A percentile compares a stretch with the other conserved stretches of the same genome.
Conservation (phyloP, 2,888 invertebrate genomes). For the Cabera pusaria region DNA sequence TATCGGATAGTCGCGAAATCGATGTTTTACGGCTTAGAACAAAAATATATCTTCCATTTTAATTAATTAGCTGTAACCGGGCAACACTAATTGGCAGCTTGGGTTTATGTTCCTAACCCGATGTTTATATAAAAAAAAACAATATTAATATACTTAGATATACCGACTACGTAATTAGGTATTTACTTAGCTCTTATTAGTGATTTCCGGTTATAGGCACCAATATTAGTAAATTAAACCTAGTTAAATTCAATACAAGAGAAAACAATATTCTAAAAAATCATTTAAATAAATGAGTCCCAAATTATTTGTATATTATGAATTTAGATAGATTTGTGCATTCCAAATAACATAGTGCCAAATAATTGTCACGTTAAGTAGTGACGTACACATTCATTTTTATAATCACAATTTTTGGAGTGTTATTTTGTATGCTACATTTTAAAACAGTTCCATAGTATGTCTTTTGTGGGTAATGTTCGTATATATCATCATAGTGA, state of each 20-base stretch:
- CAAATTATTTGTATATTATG: constrained; percentile 42
- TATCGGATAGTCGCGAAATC: constrained; percentile 41
- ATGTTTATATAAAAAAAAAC: no score
- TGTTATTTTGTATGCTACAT: constrained; percentile 35
- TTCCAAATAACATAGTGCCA: constrained; percentile 81
- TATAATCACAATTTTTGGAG: constrained; percentile 66
- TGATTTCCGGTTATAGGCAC: constrained; percentile 43
- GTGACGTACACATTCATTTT: constrained; percentile 49
- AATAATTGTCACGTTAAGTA: constrained; percentile 49
- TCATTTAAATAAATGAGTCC: constrained; percentile 44
- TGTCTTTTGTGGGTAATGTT: constrained; percentile 7
- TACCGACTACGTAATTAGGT: no score
- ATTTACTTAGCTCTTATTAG: constrained; percentile 31
- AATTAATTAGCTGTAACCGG: constrained; percentile 36
- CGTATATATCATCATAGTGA: no score
- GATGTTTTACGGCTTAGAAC: constrained; percentile 35
- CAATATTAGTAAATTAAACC: constrained; percentile 21
- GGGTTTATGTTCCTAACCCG: no score
- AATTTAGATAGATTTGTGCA: constrained; percentile 69
- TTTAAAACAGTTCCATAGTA: constrained; percentile 1
- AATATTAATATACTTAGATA: no score
- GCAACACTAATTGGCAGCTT: constrained; percentile 37
- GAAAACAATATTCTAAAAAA: constrained; percentile 52
- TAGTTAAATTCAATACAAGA: constrained; percentile 40
- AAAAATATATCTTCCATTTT: constrained; percentile 24